These are phyloP conservation scores for Poecile atricapillus DNA, from an alignment of 2,113 vertebrate genomes.

Conservation along the genomic window DNA sequence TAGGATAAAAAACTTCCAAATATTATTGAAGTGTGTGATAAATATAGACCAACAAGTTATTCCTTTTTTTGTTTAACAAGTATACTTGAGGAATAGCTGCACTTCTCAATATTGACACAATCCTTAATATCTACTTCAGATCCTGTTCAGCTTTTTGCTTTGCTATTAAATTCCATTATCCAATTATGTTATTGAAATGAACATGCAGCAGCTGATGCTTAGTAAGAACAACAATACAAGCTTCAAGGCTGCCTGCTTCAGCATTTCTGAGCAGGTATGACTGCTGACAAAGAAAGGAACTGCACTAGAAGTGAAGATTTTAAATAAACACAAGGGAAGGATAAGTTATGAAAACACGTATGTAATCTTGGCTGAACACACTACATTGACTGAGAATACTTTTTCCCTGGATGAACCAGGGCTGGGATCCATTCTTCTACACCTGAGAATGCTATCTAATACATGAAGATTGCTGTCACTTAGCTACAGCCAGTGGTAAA, in stretches of 20 bases:
- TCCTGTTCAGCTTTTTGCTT: background rate
- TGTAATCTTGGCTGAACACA: background rate
- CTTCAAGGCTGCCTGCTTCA: background rate
- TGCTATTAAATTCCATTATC: background rate
- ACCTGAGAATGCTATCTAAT: background rate
- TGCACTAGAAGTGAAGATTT: background rate
- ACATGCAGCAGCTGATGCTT: background rate
- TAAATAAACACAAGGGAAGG: background rate
- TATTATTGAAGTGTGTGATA: background rate
- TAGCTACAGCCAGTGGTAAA: background rate
- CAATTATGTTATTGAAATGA: background rate
- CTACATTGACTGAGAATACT: background rate
- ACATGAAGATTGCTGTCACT: background rate
- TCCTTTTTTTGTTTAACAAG: background rate
- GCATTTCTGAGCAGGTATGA: background rate
- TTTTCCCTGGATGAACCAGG: background rate
- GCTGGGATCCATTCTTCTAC: background rate
- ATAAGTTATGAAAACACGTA: rapidly evolving
- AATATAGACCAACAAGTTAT: background rate
- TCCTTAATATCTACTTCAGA: background rate
- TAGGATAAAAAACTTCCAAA: background rate
- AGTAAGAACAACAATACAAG: background rate
- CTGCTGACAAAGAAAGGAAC: background rate
- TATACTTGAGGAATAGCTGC: background rate
- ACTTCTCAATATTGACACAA: background rate